phyloP scores from a whole-genome alignment of 30 jellyfish, hydroid and myxozoan species.

The Pseudorhiza aurosa region DNA sequence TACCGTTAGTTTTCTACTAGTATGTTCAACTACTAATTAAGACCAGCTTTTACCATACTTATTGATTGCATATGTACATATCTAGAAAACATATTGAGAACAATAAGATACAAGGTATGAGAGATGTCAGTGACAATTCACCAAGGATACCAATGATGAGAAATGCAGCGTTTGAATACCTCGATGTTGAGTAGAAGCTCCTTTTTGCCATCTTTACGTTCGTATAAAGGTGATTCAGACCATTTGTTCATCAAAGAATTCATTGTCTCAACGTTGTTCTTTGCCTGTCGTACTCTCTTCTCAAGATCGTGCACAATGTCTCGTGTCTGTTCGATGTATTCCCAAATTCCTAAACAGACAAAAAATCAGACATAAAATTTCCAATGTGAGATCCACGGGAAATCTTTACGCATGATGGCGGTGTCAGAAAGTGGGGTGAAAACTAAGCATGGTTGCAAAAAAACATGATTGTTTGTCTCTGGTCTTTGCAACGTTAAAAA shows the following conservation, averaged over 20 bases:
- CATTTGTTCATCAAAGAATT: constrained; percentile 81
- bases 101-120: no score
- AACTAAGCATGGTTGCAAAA: background rate
- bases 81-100: no score
- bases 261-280: constrained; percentile 84
- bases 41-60: no score
- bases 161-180: constrained; percentile 42
- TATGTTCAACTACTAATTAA: no score
- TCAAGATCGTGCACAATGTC: constrained; percentile 91
- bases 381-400: no score
- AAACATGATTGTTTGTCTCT: background rate
- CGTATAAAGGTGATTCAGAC: constrained; percentile 85
- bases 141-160: background rate
- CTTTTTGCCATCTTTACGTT: constrained; percentile 91
- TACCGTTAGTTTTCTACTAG: no score
- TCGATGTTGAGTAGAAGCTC: constrained; percentile 83
- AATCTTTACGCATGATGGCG: no score
- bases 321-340: constrained; percentile 82
- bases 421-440: no score
- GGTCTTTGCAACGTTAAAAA: no score
- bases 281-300: constrained; percentile 84
- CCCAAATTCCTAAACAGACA: constrained; percentile 94
- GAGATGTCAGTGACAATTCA: no score
- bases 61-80: no score
- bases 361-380: no score